Conservation (phyloP, 2,113 vertebrate species). For the Entomyzon cyanotis region DNA sequence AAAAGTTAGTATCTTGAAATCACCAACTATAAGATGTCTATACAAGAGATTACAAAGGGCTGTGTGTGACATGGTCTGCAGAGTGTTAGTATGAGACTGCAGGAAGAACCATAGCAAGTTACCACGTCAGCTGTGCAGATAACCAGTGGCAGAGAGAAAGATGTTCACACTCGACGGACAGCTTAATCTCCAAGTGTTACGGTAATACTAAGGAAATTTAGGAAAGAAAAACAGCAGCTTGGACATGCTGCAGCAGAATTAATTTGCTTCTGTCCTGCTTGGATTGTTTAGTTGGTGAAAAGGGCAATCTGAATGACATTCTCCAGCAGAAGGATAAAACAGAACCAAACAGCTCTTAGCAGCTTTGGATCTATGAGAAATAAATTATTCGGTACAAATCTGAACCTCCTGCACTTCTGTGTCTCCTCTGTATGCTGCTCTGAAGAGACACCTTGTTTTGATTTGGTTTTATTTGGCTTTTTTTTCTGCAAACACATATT, state of each 20-base stretch:
- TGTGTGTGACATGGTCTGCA: background rate
- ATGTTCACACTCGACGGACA: background rate
- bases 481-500: background rate
- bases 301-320: background rate
- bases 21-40: background rate
- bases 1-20: slow-evolving; percentile 47
- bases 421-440: background rate
- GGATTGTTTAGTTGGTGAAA: background rate
- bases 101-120: background rate
- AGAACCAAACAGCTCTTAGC: background rate
- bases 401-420: background rate
- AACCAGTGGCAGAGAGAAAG: background rate
- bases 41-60: background rate
- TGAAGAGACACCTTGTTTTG: background rate
- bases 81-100: background rate
- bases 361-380: background rate
- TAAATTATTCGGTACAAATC: background rate
- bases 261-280: slow-evolving; percentile 16
- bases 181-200: background rate
- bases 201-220: background rate
- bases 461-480: background rate
- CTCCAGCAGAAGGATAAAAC: background rate
- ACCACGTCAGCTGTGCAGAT: background rate
- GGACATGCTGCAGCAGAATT: background rate
- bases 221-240: background rate